Evolutionary conservation across 2,888 invertebrate species (phyloP).

Genomic region (Drosophila melanosoma): DNA sequence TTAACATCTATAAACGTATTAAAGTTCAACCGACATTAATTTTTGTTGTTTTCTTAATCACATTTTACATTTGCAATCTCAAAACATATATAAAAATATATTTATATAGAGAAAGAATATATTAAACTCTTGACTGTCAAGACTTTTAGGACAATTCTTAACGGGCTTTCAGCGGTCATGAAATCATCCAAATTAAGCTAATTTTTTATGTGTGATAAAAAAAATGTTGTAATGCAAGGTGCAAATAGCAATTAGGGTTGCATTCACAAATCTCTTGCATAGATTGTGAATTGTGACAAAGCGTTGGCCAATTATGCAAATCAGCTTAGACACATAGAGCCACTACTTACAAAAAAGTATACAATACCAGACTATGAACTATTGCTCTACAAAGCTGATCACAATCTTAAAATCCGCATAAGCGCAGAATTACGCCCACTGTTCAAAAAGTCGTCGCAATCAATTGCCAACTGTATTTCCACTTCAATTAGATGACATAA

Average conservation of each 20-base stretch:
- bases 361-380: neutral
- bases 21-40: neutral
- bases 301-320: slow-evolving; percentile 57
- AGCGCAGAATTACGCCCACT: slow-evolving; percentile 23
- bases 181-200: neutral
- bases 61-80: neutral
- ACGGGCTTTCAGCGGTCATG: neutral
- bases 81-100: neutral
- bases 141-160: neutral
- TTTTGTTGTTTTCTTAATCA: neutral
- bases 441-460: slow-evolving; percentile 42
- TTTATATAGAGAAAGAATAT: neutral
- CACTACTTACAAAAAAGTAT: neutral
- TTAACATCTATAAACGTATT: neutral
- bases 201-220: neutral
- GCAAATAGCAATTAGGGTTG: neutral
- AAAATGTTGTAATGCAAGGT: slow-evolving; percentile 18
- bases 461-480: slow-evolving; percentile 56
- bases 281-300: slow-evolving; percentile 7
- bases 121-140: neutral
- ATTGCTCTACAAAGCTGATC: slow-evolving; percentile 20
- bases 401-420: slow-evolving; percentile 29
- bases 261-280: slow-evolving; percentile 6
- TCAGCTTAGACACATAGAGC: slow-evolving; percentile 39
- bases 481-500: slow-evolving; percentile 71